Evolutionary conservation across 1,140 invertebrate species (phyloP).

Genomic region (Diuraphis noxia): DNA sequence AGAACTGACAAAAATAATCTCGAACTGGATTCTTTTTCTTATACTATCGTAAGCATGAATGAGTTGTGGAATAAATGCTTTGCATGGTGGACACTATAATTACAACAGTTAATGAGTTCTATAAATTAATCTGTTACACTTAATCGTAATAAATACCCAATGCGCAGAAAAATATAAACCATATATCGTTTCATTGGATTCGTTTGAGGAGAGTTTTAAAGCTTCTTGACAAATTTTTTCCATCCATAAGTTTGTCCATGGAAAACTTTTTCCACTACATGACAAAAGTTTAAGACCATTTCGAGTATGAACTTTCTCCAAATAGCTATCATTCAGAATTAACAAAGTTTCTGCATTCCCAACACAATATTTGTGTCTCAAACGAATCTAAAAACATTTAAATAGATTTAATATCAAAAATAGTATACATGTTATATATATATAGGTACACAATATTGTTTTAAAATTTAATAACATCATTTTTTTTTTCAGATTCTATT

Average conservation of each 20-base stretch:
- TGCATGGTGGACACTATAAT: constrained; percentile 79
- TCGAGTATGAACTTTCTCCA: constrained; percentile 68
- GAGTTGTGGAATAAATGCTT: constrained; percentile 76
- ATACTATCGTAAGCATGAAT: constrained; percentile 72
- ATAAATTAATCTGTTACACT: not conserved
- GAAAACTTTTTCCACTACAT: constrained; percentile 68
- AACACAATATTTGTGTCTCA: constrained; percentile 33
- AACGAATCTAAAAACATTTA: constrained; percentile 27
- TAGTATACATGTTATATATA: too few relatives aligned
- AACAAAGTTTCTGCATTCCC: constrained; percentile 26
- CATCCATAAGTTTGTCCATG: constrained; percentile 64
- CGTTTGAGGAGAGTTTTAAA: constrained; percentile 64
- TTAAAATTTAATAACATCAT: not conserved
- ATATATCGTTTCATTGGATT: constrained; percentile 66
- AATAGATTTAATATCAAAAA: not conserved
- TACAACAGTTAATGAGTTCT: constrained; percentile 41
- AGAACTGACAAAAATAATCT: constrained; percentile 80
- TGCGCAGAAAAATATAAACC: constrained; percentile 82
- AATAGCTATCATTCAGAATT: constrained; percentile 1
- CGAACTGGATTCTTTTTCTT: constrained; percentile 72
- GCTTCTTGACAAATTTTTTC: constrained; percentile 63
- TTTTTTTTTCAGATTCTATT: not conserved
- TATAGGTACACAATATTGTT: not conserved
- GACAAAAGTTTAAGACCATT: constrained; percentile 64
- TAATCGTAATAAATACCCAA: constrained; percentile 66